These are phyloP conservation scores for Aplysina aerophoba DNA, from an alignment of 37 sponge, comb jelly and placozoan species.

Conservation along the genomic window DNA sequence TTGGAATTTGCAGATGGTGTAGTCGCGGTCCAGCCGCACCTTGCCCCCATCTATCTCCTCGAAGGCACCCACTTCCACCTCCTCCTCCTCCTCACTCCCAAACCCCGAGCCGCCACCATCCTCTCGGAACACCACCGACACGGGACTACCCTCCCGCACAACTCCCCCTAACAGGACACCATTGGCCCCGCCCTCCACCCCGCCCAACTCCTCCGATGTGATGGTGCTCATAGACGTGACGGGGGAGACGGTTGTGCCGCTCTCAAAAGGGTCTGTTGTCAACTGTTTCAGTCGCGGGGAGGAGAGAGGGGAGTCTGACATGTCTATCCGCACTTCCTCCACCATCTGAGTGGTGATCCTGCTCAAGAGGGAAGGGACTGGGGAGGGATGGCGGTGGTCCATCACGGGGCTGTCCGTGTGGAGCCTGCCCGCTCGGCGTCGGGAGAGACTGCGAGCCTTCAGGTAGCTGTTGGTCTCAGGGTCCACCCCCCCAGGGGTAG, in stretches of 20 bases:
- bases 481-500: neutral
- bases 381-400: neutral
- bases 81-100: neutral
- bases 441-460: neutral
- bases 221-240: too few species aligned
- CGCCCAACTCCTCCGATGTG: neutral
- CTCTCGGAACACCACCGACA: neutral
- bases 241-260: too few species aligned
- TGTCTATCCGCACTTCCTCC: neutral
- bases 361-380: too few species aligned
- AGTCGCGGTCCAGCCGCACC: neutral
- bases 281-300: neutral
- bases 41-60: neutral
- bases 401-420: neutral
- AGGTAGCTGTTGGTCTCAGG: neutral
- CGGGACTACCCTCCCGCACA: neutral
- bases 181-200: slow-evolving; percentile 17
- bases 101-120: neutral
- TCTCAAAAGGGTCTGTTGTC: neutral
- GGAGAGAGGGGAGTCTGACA: neutral
- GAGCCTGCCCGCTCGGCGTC: neutral
- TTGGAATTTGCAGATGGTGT: neutral
- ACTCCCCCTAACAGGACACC: too few species aligned
- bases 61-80: neutral
- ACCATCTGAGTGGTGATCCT: too few species aligned